These are phyloP conservation scores for Vollenhovia emeryi DNA, from an alignment of 1,140 invertebrate species.

Conservation along the genomic window DNA sequence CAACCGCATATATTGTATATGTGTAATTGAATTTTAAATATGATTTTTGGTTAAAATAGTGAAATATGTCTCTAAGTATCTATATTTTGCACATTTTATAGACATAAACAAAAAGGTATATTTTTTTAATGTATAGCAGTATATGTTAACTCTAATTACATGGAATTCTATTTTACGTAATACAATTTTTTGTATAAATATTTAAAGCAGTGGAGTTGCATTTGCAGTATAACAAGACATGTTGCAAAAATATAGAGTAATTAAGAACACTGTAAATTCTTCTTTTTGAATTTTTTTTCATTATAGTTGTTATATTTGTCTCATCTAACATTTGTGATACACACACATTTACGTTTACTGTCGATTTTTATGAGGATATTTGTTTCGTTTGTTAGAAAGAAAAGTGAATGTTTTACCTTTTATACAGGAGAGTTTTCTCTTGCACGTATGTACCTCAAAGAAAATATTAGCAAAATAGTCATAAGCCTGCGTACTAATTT, in stretches of 20 bases:
- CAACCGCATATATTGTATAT: not conserved
- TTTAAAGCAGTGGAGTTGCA: not conserved
- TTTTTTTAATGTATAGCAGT: not conserved
- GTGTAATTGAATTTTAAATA: not conserved
- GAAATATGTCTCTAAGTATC: not conserved
- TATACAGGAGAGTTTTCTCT: not conserved
- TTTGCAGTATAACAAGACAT: not conserved
- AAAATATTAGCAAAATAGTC: conserved; percentile 12
- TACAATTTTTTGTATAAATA: not conserved
- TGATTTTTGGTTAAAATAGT: not conserved
- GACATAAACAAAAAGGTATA: not conserved
- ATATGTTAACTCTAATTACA: not conserved
- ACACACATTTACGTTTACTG: not conserved
- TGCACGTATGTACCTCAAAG: conserved; percentile 71
- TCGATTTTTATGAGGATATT: conserved; percentile 19
- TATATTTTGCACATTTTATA: not conserved
- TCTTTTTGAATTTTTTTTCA: not conserved
- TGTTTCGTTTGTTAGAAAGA: not conserved
- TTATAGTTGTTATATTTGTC: not conserved
- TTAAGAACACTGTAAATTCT: not conserved
- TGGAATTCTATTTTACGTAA: not conserved
- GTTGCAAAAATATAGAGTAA: not conserved
- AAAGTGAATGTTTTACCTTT: conserved; percentile 24
- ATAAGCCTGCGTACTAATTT: not conserved
- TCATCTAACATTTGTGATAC: not conserved